phyloP scores from a whole-genome alignment of 2,888 invertebrate species.

The Platypus cylindrus region DNA sequence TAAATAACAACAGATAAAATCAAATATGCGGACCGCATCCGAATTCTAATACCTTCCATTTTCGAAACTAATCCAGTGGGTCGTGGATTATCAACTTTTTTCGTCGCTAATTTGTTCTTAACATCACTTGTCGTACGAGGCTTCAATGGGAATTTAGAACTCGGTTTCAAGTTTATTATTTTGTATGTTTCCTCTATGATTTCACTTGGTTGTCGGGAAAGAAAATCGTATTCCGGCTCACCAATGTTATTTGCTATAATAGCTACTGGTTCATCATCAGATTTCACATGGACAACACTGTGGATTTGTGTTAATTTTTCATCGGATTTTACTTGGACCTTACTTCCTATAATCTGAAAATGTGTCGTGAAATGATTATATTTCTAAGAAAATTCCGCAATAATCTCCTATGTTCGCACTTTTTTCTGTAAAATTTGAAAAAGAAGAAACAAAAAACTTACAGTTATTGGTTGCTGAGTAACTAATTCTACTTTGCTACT shows the following conservation, averaged over 20 bases:
- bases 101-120: slow-evolving; percentile 33
- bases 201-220: slow-evolving; percentile 74
- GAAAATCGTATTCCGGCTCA: slow-evolving; percentile 73
- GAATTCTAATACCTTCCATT: slow-evolving; percentile 43
- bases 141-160: slow-evolving; percentile 42
- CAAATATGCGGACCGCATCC: not conserved
- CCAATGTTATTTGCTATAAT: slow-evolving; percentile 58
- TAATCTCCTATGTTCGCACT: not conserved
- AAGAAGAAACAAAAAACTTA: slow-evolving; percentile 4
- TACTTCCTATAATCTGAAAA: slow-evolving; percentile 21
- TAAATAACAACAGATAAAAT: slow-evolving; percentile 1
- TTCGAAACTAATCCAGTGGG: slow-evolving; percentile 73
- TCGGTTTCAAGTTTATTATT: slow-evolving; percentile 67
- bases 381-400: too few relatives aligned
- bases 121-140: slow-evolving; percentile 32
- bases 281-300: slow-evolving; percentile 23
- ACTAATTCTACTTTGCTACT: slow-evolving; percentile 16
- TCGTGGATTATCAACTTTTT: slow-evolving; percentile 48
- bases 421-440: not conserved
- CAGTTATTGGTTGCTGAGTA: slow-evolving; percentile 10
- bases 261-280: slow-evolving; percentile 46
- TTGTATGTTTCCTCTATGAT: slow-evolving; percentile 76
- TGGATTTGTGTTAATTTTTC: slow-evolving; percentile 24
- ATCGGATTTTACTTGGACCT: slow-evolving; percentile 31
- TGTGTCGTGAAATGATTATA: slow-evolving; percentile 1